These are phyloP conservation scores for Hymenopus coronatus DNA, from an alignment of 2,888 invertebrate genomes.

Conservation along the genomic window DNA sequence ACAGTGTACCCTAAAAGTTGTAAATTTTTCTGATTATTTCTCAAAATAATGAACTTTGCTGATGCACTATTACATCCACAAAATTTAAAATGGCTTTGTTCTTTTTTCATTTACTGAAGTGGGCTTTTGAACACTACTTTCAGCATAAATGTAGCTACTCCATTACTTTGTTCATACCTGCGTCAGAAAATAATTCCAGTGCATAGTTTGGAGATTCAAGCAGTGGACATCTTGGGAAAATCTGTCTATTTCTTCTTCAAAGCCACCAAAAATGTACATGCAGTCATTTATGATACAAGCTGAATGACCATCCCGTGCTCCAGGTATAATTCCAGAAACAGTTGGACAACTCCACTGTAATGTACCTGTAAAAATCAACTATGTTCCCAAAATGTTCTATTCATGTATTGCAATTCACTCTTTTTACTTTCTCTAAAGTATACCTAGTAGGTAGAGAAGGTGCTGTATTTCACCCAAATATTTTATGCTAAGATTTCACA, in stretches of 20 bases:
- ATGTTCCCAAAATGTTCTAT: neutral
- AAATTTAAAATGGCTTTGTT: too few relatives aligned
- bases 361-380: slow-evolving; percentile 46
- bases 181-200: slow-evolving; percentile 66
- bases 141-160: neutral
- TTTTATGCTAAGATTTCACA: too few relatives aligned
- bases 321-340: slow-evolving; percentile 69
- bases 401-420: neutral
- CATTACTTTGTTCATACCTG: slow-evolving; percentile 38
- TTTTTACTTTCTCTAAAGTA: neutral
- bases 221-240: slow-evolving; percentile 78
- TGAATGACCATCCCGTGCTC: slow-evolving; percentile 87
- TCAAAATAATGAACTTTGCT: too few relatives aligned
- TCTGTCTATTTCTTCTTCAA: slow-evolving; percentile 76
- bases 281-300: slow-evolving; percentile 74
- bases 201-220: slow-evolving; percentile 68
- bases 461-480: too few relatives aligned
- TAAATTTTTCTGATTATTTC: too few relatives aligned
- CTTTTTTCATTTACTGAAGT: too few relatives aligned
- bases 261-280: slow-evolving; percentile 92
- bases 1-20: too few relatives aligned
- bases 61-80: too few relatives aligned
- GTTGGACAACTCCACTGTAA: slow-evolving; percentile 65
- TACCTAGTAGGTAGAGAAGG: too few relatives aligned
- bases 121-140: too few relatives aligned